Evolutionary conservation across 2,888 invertebrate genomes (phyloP).

Genomic region (Azorinus chamasolen): DNA sequence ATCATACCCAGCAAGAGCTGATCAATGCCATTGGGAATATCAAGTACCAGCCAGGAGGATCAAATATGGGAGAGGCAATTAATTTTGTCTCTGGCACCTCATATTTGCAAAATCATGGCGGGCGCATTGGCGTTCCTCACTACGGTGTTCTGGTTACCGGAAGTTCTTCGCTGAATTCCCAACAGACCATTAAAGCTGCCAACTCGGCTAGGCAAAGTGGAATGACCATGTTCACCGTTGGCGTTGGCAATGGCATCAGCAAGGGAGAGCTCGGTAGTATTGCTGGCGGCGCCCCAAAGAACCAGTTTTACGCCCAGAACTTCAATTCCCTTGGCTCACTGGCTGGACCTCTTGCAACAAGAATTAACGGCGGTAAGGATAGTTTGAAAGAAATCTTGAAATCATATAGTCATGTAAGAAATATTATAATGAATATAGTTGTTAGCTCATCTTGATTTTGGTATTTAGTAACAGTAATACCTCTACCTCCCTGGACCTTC

Average conservation of each 20-base stretch:
- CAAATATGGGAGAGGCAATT: conserved; percentile 69
- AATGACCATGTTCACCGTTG: conserved; percentile 74
- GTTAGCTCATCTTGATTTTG: too few relatives aligned
- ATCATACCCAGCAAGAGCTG: conserved; percentile 52
- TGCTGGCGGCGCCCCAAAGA: conserved; percentile 62
- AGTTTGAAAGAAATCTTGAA: too few relatives aligned
- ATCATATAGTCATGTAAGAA: too few relatives aligned
- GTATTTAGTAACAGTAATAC: too few relatives aligned
- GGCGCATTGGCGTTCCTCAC: conserved; percentile 70
- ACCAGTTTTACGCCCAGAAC: conserved; percentile 64
- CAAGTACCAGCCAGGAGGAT: conserved; percentile 64
- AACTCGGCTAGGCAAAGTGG: conserved; percentile 68
- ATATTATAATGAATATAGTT: too few relatives aligned
- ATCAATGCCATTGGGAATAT: conserved; percentile 65
- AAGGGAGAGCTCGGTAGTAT: conserved; percentile 63
- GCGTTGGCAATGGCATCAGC: conserved; percentile 71
- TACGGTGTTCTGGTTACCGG: conserved; percentile 74
- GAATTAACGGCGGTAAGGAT: conserved; percentile 55
- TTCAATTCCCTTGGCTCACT: conserved; percentile 67
- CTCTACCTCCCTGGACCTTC: too few relatives aligned
- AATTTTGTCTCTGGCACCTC: conserved; percentile 62
- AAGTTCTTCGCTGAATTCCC: conserved; percentile 58
- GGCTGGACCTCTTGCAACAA: conserved; percentile 68
- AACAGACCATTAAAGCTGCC: conserved; percentile 64
- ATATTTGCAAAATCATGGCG: conserved; percentile 69